Evolutionary conservation across 2,797 vertebrate genomes (phyloP), one percentile per base, ranked within the genome.

Genomic region (Anguilla obscura): DNA sequence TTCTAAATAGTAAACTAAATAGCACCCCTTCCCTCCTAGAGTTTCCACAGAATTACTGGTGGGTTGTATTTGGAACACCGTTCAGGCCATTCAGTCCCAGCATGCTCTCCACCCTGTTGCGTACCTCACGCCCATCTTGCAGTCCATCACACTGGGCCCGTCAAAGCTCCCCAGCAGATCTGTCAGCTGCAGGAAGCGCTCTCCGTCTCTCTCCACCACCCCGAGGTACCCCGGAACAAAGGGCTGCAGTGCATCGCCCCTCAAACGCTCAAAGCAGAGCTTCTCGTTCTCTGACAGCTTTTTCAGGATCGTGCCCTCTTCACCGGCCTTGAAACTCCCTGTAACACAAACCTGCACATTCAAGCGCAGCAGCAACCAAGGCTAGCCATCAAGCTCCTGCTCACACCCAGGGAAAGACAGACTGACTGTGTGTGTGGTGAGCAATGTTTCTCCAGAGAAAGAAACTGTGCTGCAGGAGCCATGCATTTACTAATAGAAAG

Each of bases 111-210:
- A 16, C 48, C 8, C 0, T 27, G 71, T 7, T 14, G n/a, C 94
- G 86, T 92, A 99, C 99, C 99, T 98, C 93, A 98, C 94, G 12
- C 99, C 99, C 97, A 99, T 99, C 93, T 99, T 99, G 95, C 98
- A 99, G 95, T 99, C 99, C 94, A 99, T 99, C 89, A 99, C 98
- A 52, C 97, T 98, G 24, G 99, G 98, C 30, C 96, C 97, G 80
- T 98, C 96, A 91, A 99, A 99, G 91, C 94, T 96, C 8, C 94
- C 95, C 48, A 99, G 96, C 92, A 99, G 95, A 94, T 99, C 99
- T 71, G 96, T 97, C 95, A 99, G 94, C 88, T 97, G 97, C 82
- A 99, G 95, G 93, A 98, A 99, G 91, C 94, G 96, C 92, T 99
- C 98, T 9, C 97, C 98, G 0, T 99, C 99, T 88, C 95, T 97